These are phyloP conservation scores for Eumacrocentrus americanus DNA, from an alignment of 2,888 invertebrate species.

Conservation along the genomic window DNA sequence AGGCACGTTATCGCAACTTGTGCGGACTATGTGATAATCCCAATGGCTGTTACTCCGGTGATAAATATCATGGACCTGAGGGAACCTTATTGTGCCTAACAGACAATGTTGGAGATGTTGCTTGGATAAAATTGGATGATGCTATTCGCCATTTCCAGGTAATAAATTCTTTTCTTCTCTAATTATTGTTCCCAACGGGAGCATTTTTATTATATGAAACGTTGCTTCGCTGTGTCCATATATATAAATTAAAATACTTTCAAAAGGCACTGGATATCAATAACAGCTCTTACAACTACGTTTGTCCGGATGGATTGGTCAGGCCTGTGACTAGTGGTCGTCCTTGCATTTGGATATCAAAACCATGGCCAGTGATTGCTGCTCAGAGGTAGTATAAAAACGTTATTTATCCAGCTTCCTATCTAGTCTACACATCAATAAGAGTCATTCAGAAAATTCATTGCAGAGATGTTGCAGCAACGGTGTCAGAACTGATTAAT, in stretches of 20 bases:
- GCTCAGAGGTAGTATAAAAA: constrained; percentile 68
- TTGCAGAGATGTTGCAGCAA: constrained; percentile 61
- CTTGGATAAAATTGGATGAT: constrained; percentile 80
- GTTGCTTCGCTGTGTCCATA: not conserved
- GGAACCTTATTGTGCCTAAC: constrained; percentile 83
- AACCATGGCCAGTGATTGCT: constrained; percentile 79
- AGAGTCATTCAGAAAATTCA: not conserved
- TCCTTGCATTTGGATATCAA: constrained; percentile 79
- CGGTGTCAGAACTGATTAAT: constrained; percentile 63
- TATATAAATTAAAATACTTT: not conserved
- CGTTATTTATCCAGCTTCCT: too few relatives aligned
- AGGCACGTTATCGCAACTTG: constrained; percentile 72
- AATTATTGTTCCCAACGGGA: too few relatives aligned
- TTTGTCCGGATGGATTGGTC: constrained; percentile 78
- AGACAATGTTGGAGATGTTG: constrained; percentile 79
- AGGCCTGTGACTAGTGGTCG: constrained; percentile 64
- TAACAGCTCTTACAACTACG: constrained; percentile 66
- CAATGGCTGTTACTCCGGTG: constrained; percentile 68
- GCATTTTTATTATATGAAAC: too few relatives aligned
- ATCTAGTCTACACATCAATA: not conserved
- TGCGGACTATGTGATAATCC: constrained; percentile 75
- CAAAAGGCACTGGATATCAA: not conserved
- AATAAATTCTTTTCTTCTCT: too few relatives aligned
- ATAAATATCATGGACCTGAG: constrained; percentile 82
- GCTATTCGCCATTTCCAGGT: constrained; percentile 72